phyloP scores from a whole-genome alignment of 2,888 invertebrate genomes.

The Tetragonisca angustula region DNA sequence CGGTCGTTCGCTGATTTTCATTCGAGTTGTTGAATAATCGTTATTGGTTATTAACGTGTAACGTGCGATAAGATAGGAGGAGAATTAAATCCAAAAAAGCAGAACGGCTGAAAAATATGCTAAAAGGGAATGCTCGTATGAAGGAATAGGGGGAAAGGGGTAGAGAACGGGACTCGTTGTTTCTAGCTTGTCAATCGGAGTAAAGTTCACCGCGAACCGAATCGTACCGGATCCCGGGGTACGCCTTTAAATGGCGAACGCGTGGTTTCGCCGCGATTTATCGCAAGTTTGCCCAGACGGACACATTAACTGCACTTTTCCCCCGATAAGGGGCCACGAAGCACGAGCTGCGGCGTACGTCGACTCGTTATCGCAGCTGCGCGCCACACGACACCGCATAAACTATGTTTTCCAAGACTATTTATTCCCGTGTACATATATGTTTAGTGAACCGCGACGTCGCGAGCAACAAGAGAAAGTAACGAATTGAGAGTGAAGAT shows the following conservation, averaged over 20 bases:
- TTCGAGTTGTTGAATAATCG: not conserved
- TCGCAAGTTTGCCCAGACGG: constrained; percentile 44
- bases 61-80: not conserved
- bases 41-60: not conserved
- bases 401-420: constrained; percentile 42
- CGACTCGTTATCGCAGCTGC: constrained; percentile 59
- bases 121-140: not conserved
- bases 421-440: not conserved
- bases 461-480: not conserved
- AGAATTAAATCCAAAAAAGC: not conserved
- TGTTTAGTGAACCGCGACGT: not conserved
- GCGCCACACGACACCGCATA: constrained; percentile 68
- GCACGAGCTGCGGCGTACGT: constrained; percentile 71
- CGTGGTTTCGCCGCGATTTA: constrained; percentile 52
- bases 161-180: constrained; percentile 1
- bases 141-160: too few relatives aligned
- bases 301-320: constrained; percentile 60
- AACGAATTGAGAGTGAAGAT: not conserved
- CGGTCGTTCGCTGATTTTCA: too few relatives aligned
- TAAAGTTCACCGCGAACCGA: constrained; percentile 72
- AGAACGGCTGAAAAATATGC: not conserved
- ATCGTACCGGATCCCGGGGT: constrained; percentile 46
- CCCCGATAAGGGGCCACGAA: constrained; percentile 45
- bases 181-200: constrained; percentile 46
- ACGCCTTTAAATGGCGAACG: constrained; percentile 33